Percentiles rank a stretch among this genome's conserved stretches.
Evolutionary conservation across 1,140 invertebrate species (phyloP).

Genomic region (Calosoma granatense): DNA sequence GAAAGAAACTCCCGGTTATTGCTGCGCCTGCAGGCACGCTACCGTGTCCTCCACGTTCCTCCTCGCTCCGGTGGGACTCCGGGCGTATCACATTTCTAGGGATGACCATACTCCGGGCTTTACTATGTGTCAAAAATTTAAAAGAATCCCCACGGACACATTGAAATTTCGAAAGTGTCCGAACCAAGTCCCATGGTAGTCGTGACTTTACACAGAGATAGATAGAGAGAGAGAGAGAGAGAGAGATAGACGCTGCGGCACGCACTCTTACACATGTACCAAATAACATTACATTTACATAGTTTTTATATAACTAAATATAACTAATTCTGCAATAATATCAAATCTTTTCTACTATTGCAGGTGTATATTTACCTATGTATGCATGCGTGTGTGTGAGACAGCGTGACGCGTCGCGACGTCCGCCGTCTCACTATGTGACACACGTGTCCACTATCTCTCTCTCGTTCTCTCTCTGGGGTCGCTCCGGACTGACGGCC

Average conservation of each 20-base stretch:
- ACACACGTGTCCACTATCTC: too few relatives aligned
- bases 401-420: too few relatives aligned
- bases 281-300: not conserved
- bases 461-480: too few relatives aligned
- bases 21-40: too few relatives aligned
- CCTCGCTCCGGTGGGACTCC: too few relatives aligned
- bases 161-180: conserved; percentile 36
- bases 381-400: not conserved
- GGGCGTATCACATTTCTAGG: conserved; percentile 29
- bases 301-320: not conserved
- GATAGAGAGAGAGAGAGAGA: not conserved
- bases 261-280: not conserved
- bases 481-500: conserved; percentile 22
- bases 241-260: not conserved
- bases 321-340: not conserved
- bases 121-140: conserved; percentile 38
- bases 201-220: conserved; percentile 19
- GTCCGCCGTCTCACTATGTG: too few relatives aligned
- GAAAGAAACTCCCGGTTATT: too few relatives aligned
- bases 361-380: not conserved
- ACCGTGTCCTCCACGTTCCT: too few relatives aligned
- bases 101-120: conserved; percentile 34
- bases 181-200: conserved; percentile 31
- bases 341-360: not conserved
- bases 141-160: conserved; percentile 33